Percentiles rank a stretch among this genome's conserved stretches.
Conservation (phyloP, 1,140 invertebrate genomes). For the Saccostrea glomerata region DNA sequence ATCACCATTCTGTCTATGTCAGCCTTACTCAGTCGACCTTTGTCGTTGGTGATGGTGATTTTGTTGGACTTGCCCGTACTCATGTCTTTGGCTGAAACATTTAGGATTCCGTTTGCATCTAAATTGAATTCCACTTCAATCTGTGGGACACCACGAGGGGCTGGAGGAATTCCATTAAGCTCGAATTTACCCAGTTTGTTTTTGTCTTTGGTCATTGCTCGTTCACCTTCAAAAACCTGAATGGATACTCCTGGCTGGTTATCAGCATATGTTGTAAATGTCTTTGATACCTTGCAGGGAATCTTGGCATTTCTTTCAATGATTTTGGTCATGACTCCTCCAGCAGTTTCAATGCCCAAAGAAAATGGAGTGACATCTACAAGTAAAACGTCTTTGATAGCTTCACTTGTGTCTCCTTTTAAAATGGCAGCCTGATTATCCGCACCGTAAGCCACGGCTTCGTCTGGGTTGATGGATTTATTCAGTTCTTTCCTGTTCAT, state of each 20-base stretch:
- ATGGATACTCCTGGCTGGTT: constrained; percentile 88
- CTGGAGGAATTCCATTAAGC: constrained; percentile 93
- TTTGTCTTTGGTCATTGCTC: constrained; percentile 89
- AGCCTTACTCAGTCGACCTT: constrained; percentile 81
- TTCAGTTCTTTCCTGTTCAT: no score
- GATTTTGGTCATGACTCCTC: constrained; percentile 82
- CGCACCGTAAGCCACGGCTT: constrained; percentile 89
- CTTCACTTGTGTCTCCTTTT: constrained; percentile 66
- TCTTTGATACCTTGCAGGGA: constrained; percentile 73
- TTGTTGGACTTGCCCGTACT: constrained; percentile 90
- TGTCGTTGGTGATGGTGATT: constrained; percentile 81
- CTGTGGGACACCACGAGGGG: constrained; percentile 93
- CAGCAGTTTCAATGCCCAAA: constrained; percentile 81
- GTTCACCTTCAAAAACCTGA: constrained; percentile 92
- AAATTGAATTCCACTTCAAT: constrained; percentile 83
- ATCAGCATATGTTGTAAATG: constrained; percentile 77
- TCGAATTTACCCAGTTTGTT: constrained; percentile 83
- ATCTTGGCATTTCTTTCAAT: constrained; percentile 75
- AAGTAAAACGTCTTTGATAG: constrained; percentile 73
- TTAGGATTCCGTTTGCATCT: constrained; percentile 81
- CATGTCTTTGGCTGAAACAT: constrained; percentile 87
- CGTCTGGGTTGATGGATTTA: constrained; percentile 84
- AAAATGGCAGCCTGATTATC: constrained; percentile 80
- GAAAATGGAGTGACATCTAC: constrained; percentile 76
- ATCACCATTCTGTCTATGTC: constrained; percentile 82